Base-by-base conservation (phyloP, 2,113 vertebrate species). In the Chloropsis hardwickii region DNA sequence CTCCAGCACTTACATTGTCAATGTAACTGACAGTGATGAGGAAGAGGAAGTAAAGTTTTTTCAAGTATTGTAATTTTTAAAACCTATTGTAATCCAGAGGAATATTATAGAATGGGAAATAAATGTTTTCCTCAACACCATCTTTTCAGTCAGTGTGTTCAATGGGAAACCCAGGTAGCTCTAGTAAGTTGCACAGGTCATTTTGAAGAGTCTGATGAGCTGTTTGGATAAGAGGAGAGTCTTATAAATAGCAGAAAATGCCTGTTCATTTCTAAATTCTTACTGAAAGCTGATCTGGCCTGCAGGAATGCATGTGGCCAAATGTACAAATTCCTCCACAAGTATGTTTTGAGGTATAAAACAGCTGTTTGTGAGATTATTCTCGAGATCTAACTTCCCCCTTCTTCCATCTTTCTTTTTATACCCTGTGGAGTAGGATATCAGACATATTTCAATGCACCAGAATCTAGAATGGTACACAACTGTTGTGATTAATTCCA, bases 21-120 rank as follows among this genome's bases (percentile, higher is more conserved):
- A 97, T 45, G 94, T 98, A 72, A 98, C 97, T 44, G 98, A 98
- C 70, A 98, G 96, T 4, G 97, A 98, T 1, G 88, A 98, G 17
- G 97, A 97, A 53, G 96, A 98, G 44, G 97, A 98, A 90, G 92
- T 97, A 47, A 98, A 98, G 95, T 95, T 98, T 76, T 96, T 98
- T 76, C 97, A 91, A 96, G 95, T 98, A 65, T 95, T 98, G 93
- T 98, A 98, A 95, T 96, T 97, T 94, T 95, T 39, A 73, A 96
- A 90, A 64, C 13, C 45, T 95, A 69, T 58, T 90, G 39, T 56
- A 95, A 67, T 71, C n/a, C 67, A 83, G 51, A 86, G 42, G 42
- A 51, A 37, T 86, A 48, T 24, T 80, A 14, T 29, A 85, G 90
- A 95, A 76, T 60, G 90, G 69, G 92, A 97, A 98, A 96, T 97